Percentiles rank a stretch among this genome's conserved stretches.
phyloP scores from a whole-genome alignment of 2,113 vertebrate genomes.

The Spheniscus mendiculus region DNA sequence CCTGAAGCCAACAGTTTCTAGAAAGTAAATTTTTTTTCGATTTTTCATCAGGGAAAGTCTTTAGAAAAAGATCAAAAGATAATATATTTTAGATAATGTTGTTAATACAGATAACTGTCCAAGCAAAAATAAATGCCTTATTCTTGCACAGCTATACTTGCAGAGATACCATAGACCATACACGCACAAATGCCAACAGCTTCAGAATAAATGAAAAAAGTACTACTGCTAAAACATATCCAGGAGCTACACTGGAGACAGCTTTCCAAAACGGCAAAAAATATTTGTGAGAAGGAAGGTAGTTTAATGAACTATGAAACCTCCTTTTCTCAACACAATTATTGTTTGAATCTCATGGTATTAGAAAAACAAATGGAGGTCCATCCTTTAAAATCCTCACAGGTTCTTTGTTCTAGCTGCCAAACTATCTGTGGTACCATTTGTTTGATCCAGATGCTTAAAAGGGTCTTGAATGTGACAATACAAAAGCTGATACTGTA shows the following conservation, averaged over 20 bases:
- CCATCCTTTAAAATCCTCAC: neutral
- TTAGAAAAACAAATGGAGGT: neutral
- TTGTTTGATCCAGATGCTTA: neutral
- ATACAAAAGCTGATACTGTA: neutral
- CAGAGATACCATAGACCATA: neutral
- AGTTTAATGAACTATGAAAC: neutral
- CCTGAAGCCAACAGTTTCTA: neutral
- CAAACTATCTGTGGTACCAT: neutral
- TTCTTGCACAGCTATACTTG: neutral
- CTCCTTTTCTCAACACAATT: neutral
- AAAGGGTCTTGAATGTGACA: neutral
- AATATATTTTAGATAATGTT: neutral
- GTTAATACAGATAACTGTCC: neutral
- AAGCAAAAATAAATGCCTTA: neutral
- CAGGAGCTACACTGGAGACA: neutral
- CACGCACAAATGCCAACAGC: neutral
- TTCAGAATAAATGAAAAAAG: neutral
- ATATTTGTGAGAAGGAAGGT: neutral
- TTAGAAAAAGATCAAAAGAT: neutral
- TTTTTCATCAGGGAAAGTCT: neutral
- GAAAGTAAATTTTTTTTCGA: neutral
- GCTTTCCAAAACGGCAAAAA: neutral
- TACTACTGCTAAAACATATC: neutral
- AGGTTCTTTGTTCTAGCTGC: neutral
- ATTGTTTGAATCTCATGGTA: neutral